These are phyloP conservation scores for Lycopodina hypogea DNA, from an alignment of 37 sponge, comb jelly and placozoan genomes.

Conservation along the genomic window DNA sequence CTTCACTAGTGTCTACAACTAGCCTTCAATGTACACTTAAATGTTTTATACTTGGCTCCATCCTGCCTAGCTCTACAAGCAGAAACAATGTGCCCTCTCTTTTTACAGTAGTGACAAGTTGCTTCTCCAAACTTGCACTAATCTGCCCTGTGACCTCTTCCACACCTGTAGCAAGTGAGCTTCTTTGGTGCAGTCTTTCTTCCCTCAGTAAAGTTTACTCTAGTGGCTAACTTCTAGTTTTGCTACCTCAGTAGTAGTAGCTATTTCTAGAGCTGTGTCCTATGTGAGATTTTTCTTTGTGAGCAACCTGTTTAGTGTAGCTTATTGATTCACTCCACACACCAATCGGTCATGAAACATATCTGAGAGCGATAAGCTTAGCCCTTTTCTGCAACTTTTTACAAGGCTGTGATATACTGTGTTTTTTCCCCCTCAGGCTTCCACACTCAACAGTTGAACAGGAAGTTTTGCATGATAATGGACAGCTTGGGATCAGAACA, in stretches of 20 bases:
- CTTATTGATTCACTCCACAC: conserved; percentile 13
- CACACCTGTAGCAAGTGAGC: conserved; percentile 25
- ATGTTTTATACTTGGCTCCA: background rate
- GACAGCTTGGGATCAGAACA: conserved; percentile 24
- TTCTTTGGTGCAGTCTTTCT: background rate
- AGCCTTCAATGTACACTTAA: no score
- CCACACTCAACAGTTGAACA: conserved; percentile 27
- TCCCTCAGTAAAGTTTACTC: background rate
- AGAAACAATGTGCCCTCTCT: conserved; percentile 41
- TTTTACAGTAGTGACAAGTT: conserved; percentile 17
- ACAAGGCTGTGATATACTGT: conserved; percentile 6
- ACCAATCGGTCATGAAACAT: background rate
- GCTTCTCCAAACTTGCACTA: conserved; percentile 23
- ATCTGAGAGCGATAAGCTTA: conserved; percentile 4
- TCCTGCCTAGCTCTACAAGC: conserved; percentile 14
- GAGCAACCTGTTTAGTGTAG: conserved; percentile 1
- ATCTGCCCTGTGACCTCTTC: conserved; percentile 11
- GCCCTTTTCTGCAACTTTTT: conserved; percentile 1
- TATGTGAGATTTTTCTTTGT: conserved; percentile 12
- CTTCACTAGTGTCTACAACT: background rate
- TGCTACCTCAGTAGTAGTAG: background rate
- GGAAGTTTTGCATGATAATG: conserved; percentile 13
- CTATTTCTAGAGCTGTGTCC: background rate
- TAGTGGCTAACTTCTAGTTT: background rate
- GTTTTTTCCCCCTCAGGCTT: conserved; percentile 3